Percentiles rank a stretch among this genome's conserved stretches.
phyloP scores from a whole-genome alignment of 2,888 invertebrate species.

The Hoplodrina blanda region DNA sequence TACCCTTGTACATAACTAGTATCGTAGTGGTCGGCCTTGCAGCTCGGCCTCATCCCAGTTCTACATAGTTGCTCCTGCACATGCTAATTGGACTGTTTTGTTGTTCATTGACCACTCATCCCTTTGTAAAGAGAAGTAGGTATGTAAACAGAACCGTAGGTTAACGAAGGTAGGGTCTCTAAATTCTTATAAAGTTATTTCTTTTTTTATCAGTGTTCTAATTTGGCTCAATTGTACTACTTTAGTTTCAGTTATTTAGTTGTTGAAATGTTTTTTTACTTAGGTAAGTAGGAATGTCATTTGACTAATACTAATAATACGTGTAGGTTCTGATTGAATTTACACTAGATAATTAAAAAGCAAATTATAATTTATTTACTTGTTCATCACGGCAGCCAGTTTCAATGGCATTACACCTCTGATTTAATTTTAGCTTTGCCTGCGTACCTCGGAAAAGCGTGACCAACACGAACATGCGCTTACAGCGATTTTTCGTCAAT shows the following conservation, averaged over 20 bases:
- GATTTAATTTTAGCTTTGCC: slow-evolving; percentile 4
- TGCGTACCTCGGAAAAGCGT: slow-evolving; percentile 45
- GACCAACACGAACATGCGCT: slow-evolving; percentile 40
- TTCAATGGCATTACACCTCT: slow-evolving; percentile 42
- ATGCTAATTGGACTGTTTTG: slow-evolving; percentile 62
- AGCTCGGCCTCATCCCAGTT: slow-evolving; percentile 73
- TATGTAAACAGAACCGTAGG: slow-evolving; percentile 17
- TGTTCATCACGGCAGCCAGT: slow-evolving; percentile 24
- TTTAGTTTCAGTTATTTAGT: not conserved
- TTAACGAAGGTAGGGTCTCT: not conserved
- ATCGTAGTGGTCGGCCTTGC: slow-evolving; percentile 77
- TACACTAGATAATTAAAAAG: not conserved
- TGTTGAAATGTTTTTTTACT: slow-evolving; percentile 1
- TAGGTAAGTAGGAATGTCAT: not conserved
- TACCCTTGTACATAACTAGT: slow-evolving; percentile 61
- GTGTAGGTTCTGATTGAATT: not conserved
- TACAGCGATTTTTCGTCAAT: slow-evolving; percentile 65
- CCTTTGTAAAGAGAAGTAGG: slow-evolving; percentile 8
- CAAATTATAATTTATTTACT: not conserved
- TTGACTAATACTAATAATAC: not conserved
- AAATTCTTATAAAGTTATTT: not conserved
- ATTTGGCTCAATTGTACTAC: not conserved
- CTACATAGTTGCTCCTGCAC: slow-evolving; percentile 59
- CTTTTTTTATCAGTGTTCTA: not conserved
- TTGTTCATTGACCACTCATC: slow-evolving; percentile 64